Conservation (phyloP, 2,888 invertebrate species). For the Cacoxenus indagator region DNA sequence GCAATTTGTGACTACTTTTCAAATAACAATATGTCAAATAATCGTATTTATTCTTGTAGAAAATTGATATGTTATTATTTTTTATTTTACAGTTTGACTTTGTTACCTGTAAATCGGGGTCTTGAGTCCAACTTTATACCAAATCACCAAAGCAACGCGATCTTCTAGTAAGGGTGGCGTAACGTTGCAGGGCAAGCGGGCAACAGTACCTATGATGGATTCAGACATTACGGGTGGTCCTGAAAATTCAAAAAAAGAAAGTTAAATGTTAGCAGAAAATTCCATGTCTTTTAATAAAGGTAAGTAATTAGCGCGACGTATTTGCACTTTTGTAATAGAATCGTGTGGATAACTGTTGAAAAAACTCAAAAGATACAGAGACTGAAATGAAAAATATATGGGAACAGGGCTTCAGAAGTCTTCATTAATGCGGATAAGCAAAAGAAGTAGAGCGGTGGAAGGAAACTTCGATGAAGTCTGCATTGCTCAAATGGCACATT, state of each 20-base stretch:
- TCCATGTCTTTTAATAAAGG: conserved; percentile 36
- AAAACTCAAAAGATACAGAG: conserved; percentile 20
- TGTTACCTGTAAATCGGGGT: conserved; percentile 71
- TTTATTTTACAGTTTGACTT: neutral
- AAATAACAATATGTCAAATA: too few relatives aligned
- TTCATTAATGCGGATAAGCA: conserved; percentile 10
- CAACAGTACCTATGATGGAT: conserved; percentile 69
- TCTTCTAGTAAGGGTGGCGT: conserved; percentile 70
- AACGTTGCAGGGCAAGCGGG: conserved; percentile 70
- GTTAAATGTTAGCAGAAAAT: neutral
- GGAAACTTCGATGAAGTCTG: neutral
- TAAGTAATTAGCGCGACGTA: conserved; percentile 60
- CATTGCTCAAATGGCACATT: conserved; percentile 42
- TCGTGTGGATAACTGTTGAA: conserved; percentile 26
- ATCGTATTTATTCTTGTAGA: too few relatives aligned
- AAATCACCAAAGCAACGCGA: conserved; percentile 70
- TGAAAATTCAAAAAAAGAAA: conserved; percentile 47
- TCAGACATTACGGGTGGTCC: conserved; percentile 69
- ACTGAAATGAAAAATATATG: conserved; percentile 38
- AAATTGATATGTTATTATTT: neutral
- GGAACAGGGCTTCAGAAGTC: conserved; percentile 41
- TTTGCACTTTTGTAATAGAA: conserved; percentile 55
- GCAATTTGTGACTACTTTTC: too few relatives aligned
- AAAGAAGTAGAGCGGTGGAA: neutral
- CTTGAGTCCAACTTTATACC: conserved; percentile 71